A percentile compares a stretch with the other conserved stretches of the same genome.
Evolutionary conservation across 2,797 vertebrate genomes (phyloP).

Genomic region (Enteromius anoplus): DNA sequence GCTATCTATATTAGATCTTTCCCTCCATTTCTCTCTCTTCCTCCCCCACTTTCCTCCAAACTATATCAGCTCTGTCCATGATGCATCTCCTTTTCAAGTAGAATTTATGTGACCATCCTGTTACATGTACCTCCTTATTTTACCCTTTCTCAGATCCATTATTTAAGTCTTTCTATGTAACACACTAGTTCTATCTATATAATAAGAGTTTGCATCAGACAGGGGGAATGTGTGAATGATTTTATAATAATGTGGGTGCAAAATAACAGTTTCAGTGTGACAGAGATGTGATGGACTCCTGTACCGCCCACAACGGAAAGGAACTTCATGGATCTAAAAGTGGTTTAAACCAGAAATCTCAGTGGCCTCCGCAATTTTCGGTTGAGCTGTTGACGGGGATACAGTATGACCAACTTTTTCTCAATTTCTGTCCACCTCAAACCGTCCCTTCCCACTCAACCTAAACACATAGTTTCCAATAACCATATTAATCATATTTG

Average conservation of each 20-base stretch:
- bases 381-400: background rate
- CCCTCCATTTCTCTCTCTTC: slow-evolving; percentile 21
- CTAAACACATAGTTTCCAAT: slow-evolving; percentile 13
- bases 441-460: slow-evolving; percentile 2
- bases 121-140: background rate
- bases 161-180: slow-evolving; percentile 32
- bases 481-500: slow-evolving; percentile 16
- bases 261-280: slow-evolving; percentile 17
- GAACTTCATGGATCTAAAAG: slow-evolving; percentile 3
- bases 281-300: slow-evolving; percentile 8
- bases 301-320: slow-evolving; percentile 21
- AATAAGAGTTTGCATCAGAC: background rate
- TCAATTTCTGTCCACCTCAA: background rate
- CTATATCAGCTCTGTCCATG: slow-evolving; percentile 13
- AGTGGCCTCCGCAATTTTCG: background rate
- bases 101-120: slow-evolving; percentile 51
- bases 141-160: slow-evolving; percentile 32
- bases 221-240: background rate
- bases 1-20: slow-evolving; percentile 49
- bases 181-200: slow-evolving; percentile 5
- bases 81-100: slow-evolving; percentile 48
- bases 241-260: background rate
- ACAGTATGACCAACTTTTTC: slow-evolving; percentile 9
- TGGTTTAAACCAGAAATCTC: background rate
- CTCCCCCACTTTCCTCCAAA: slow-evolving; percentile 29